phyloP scores from a whole-genome alignment of 1,140 invertebrate species.

The Drosophila lini region DNA sequence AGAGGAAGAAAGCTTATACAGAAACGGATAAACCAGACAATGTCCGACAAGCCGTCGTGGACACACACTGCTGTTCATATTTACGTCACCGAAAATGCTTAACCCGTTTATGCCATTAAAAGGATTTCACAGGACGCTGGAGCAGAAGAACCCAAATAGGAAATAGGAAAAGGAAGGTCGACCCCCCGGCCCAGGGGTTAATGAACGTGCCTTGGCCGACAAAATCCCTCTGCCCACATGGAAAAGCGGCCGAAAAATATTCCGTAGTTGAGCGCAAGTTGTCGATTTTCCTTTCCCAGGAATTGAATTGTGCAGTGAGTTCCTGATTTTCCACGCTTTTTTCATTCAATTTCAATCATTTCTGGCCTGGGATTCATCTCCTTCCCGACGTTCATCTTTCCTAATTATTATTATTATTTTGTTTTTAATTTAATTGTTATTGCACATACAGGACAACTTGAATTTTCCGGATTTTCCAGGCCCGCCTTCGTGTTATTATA shows the following conservation, averaged over 20 bases:
- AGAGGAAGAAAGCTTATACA: conserved; percentile 19
- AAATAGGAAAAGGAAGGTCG: conserved; percentile 33
- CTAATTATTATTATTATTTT: conserved; percentile 1
- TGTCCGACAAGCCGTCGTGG: conserved; percentile 29
- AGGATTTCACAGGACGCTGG: conserved; percentile 55
- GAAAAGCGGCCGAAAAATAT: neutral
- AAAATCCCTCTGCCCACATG: neutral
- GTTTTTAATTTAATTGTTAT: conserved; percentile 2
- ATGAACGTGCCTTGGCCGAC: conserved; percentile 48
- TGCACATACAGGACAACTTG: neutral
- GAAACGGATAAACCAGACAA: conserved; percentile 43
- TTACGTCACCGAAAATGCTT: conserved; percentile 63
- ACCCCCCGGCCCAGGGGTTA: conserved; percentile 24
- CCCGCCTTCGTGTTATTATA: neutral
- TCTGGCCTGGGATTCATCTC: neutral
- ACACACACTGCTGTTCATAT: conserved; percentile 39
- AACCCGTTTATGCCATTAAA: conserved; percentile 65
- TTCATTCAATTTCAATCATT: neutral
- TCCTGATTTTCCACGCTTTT: neutral
- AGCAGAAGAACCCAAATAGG: conserved; percentile 22
- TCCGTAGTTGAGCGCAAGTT: too few relatives aligned
- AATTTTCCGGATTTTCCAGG: neutral
- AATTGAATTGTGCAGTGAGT: conserved; percentile 11
- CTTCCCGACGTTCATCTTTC: neutral
- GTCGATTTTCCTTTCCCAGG: too few relatives aligned